phyloP scores from a whole-genome alignment of 2,113 vertebrate species.

The Poecile atricapillus region DNA sequence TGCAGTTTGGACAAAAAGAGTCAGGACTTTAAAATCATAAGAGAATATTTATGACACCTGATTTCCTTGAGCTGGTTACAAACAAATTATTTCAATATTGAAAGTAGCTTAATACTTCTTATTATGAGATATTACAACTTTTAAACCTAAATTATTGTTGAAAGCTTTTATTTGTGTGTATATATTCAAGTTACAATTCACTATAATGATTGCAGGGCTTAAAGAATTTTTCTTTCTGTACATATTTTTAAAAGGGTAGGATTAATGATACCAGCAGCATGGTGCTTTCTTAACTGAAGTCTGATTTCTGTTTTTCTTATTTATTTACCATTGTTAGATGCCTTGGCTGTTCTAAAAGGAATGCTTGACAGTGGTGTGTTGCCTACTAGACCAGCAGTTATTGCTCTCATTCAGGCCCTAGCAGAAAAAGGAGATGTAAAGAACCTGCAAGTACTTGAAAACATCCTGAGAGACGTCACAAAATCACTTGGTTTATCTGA shows the following conservation, averaged over 20 bases:
- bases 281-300: not conserved
- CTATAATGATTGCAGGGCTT: not conserved
- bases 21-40: not conserved
- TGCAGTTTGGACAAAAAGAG: not conserved
- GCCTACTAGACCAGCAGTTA: slow-evolving; percentile 69
- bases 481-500: slow-evolving; percentile 60
- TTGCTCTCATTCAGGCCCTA: slow-evolving; percentile 74
- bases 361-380: slow-evolving; percentile 63
- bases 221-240: not conserved
- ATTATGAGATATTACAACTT: not conserved
- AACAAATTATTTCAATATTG: not conserved
- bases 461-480: slow-evolving; percentile 53
- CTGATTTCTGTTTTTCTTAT: not conserved
- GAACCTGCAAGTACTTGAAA: slow-evolving; percentile 74
- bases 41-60: not conserved
- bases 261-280: not conserved
- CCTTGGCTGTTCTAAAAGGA: slow-evolving; percentile 67
- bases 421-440: slow-evolving; percentile 74
- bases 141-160: not conserved
- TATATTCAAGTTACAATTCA: not conserved
- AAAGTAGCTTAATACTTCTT: not conserved
- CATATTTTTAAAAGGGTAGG: not conserved
- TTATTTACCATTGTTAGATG: slow-evolving; percentile 69
- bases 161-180: not conserved
- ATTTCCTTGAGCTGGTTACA: not conserved